Evolutionary conservation across 2,113 vertebrate species (phyloP).

Genomic region (Pseudorhombus dupliciocellatus): DNA sequence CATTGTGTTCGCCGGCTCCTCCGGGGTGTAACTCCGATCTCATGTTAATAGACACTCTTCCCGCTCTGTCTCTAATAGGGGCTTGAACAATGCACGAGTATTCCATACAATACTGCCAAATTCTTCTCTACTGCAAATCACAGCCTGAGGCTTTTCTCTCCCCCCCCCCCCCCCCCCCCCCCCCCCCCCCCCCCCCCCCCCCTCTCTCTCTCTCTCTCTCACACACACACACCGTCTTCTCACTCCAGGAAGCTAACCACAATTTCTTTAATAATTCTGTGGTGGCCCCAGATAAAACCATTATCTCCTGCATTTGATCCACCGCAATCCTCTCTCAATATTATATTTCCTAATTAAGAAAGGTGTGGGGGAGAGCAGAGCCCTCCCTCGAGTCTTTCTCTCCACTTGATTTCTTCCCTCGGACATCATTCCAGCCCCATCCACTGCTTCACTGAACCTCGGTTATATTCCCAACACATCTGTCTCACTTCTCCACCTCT

Average conservation of each 20-base stretch:
- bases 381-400: conserved; percentile 34
- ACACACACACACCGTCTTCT: conserved; percentile 24
- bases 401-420: conserved; percentile 32
- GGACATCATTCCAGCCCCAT: conserved; percentile 26
- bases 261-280: conserved; percentile 54
- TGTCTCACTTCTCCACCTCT: conserved; percentile 36
- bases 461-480: conserved; percentile 23
- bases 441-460: conserved; percentile 9
- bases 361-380: conserved; percentile 41
- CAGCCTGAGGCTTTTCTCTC: conserved; percentile 50
- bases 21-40: conserved; percentile 54
- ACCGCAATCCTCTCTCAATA: conserved; percentile 64
- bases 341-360: conserved; percentile 71
- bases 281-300: conserved; percentile 63
- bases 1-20: conserved; percentile 38
- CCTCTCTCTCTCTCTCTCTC: no score
- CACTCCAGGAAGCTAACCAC: conserved; percentile 40
- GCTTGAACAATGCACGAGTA: conserved; percentile 65
- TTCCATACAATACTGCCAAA: conserved; percentile 59
- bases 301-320: conserved; percentile 65
- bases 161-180: no score
- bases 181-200: no score
- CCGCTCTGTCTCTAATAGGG: conserved; percentile 54
- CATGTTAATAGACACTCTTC: conserved; percentile 59
- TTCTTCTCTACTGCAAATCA: conserved; percentile 56